These are phyloP conservation scores for Cheumatopsyche charites DNA, from an alignment of 1,140 invertebrate genomes.

Conservation along the genomic window DNA sequence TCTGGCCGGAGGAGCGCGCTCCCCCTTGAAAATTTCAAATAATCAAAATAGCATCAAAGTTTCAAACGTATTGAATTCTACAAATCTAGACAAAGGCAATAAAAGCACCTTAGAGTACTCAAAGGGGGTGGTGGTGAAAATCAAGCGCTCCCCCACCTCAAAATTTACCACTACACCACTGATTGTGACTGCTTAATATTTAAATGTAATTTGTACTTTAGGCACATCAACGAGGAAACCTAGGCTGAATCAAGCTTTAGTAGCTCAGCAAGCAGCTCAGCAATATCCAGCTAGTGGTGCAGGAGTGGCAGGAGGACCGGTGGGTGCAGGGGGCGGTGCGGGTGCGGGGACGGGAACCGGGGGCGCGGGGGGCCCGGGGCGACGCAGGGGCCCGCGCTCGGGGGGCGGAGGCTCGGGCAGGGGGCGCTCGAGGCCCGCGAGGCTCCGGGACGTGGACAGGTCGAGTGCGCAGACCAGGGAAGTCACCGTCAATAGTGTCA, in stretches of 20 bases:
- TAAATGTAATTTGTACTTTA: conserved; percentile 48
- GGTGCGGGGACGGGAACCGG: conserved; percentile 50
- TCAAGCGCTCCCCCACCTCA: too few relatives aligned
- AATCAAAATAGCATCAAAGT: too few relatives aligned
- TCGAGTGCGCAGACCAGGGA: conserved; percentile 88
- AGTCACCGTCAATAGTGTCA: conserved; percentile 95
- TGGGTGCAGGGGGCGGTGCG: conserved; percentile 58
- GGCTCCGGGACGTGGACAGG: conserved; percentile 89
- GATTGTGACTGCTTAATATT: too few relatives aligned
- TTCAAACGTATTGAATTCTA: too few relatives aligned
- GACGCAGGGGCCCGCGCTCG: conserved; percentile 58
- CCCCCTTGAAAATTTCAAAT: too few relatives aligned
- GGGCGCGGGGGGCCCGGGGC: conserved; percentile 54
- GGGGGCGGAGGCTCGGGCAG: conserved; percentile 18
- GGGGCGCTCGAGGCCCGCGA: conserved; percentile 67
- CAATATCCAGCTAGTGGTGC: conserved; percentile 62
- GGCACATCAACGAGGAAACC: conserved; percentile 88
- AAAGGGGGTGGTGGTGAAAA: too few relatives aligned
- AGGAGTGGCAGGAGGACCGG: conserved; percentile 72
- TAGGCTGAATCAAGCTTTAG: conserved; percentile 90
- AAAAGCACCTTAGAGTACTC: too few relatives aligned
- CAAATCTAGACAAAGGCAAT: too few relatives aligned
- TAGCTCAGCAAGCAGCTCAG: conserved; percentile 86
- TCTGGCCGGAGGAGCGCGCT: too few relatives aligned
- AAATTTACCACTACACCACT: too few relatives aligned